Conservation (phyloP, 2,797 vertebrate species). For the Chaetodon trifasciatus region DNA sequence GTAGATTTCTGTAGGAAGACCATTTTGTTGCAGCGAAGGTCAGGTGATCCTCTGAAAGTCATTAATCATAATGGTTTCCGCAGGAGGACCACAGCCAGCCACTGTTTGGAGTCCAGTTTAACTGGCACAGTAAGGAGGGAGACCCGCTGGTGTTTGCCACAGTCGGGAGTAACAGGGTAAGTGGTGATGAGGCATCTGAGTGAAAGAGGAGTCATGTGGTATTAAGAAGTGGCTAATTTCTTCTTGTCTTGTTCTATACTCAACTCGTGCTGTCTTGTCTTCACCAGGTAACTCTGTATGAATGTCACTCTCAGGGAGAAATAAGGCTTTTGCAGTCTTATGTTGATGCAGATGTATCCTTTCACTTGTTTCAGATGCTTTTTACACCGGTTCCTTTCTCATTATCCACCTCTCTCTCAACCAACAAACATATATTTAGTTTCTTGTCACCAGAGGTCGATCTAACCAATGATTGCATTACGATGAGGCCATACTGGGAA, state of each 20-base stretch:
- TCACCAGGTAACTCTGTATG: slow-evolving; percentile 95
- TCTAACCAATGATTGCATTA: background rate
- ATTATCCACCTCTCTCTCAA: background rate
- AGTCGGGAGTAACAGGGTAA: slow-evolving; percentile 97
- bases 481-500: background rate
- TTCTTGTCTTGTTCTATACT: background rate
- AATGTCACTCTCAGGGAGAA: slow-evolving; percentile 99
- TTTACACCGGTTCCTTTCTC: background rate
- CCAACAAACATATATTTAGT: too few relatives aligned
- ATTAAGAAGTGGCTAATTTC: background rate
- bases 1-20: too few relatives aligned
- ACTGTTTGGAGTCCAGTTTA: slow-evolving; percentile 98
- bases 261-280: background rate
- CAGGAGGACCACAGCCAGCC: slow-evolving; percentile 98
- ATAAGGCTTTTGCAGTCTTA: slow-evolving; percentile 96
- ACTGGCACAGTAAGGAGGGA: slow-evolving; percentile 99
- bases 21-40: background rate
- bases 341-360: slow-evolving; percentile 99
- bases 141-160: slow-evolving; percentile 98
- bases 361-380: slow-evolving; percentile 38
- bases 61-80: background rate
- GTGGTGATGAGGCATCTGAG: slow-evolving; percentile 35
- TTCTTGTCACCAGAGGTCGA: too few relatives aligned
- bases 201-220: fast-evolving
- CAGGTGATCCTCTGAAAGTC: too few relatives aligned